Evolutionary conservation across 1,140 invertebrate species (phyloP), one percentile per base, ranked within the genome.

Genomic region (Varroa destructor): DNA sequence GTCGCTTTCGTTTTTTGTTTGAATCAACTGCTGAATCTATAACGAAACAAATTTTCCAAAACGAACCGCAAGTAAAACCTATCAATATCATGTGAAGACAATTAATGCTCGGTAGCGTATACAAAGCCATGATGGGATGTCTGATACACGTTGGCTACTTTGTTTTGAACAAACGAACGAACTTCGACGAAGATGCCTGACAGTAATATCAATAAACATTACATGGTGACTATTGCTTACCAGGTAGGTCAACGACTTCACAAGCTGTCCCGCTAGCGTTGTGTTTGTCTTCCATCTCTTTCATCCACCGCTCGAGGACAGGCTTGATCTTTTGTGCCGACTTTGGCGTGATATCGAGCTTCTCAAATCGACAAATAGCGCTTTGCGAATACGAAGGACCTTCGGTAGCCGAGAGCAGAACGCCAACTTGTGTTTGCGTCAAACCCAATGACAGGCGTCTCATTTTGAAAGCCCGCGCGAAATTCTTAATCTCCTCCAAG

Each of bases 291-390:
- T 96, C 91, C 46, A 93, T 91, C 82, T 96, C 92, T 81, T 89
- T 89, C 92, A 97, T 95, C 93, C 93, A 97, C 81, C 88, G 85
- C 82, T 97, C 93, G 78, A 97, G 84, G 74, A 97, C 93, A 75
- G 94, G 94, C 82, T 96, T 97, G 78, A 97, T 97, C 86, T 97
- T 97, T 84, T 95, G 91, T 75, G 94, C 93, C 85, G 93, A 96
- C 85, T 97, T 96, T 80, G 93, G 93, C 78, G 93, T 97, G 78
- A 97, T 97, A 84, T 98, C 94, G 81, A 98, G 85, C 85, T 97
- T 98, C 84, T 97, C 94, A 86, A 97, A 97, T 88, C 94, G 97
- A 89, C 93, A 98, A 80, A 97, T 97, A 73, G 93, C 93, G 82
- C 91, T 95, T 84, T 98, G 94, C 82, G 91, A 95, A 82, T 97